phyloP scores from a whole-genome alignment of 2,113 vertebrate species.

The Lates calcarifer region DNA sequence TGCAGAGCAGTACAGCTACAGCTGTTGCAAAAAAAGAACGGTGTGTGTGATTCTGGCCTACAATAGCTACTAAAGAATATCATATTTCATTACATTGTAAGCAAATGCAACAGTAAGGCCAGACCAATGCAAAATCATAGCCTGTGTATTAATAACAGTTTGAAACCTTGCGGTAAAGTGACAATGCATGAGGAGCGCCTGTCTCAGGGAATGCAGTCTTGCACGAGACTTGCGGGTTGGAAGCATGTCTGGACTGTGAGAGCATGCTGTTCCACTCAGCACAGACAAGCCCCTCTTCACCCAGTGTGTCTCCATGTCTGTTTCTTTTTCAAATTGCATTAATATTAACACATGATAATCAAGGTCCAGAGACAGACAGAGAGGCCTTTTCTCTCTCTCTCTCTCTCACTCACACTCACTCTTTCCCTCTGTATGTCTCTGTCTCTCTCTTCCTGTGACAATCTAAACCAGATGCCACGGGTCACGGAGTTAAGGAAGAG shows the following conservation, averaged over 20 bases:
- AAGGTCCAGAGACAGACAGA: slow-evolving; percentile 86
- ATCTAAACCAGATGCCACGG: slow-evolving; percentile 90
- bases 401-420: slow-evolving; percentile 61
- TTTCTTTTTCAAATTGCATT: slow-evolving; percentile 85
- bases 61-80: slow-evolving; percentile 1
- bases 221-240: slow-evolving; percentile 58
- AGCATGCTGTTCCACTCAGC: slow-evolving; percentile 76
- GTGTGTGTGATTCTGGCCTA: neutral
- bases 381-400: slow-evolving; percentile 69
- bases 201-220: slow-evolving; percentile 32
- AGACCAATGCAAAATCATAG: neutral
- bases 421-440: slow-evolving; percentile 73
- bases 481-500: slow-evolving; percentile 75
- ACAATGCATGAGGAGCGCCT: slow-evolving; percentile 45
- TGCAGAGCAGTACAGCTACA: neutral
- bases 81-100: slow-evolving; percentile 10
- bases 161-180: slow-evolving; percentile 49
- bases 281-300: slow-evolving; percentile 69
- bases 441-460: slow-evolving; percentile 84
- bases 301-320: slow-evolving; percentile 73
- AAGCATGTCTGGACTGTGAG: slow-evolving; percentile 53
- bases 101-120: slow-evolving; percentile 23
- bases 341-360: slow-evolving; percentile 90
- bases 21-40: neutral
- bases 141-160: slow-evolving; percentile 33